Conservation (phyloP, 2,113 vertebrate species). For the Syngnathus scovelli region DNA sequence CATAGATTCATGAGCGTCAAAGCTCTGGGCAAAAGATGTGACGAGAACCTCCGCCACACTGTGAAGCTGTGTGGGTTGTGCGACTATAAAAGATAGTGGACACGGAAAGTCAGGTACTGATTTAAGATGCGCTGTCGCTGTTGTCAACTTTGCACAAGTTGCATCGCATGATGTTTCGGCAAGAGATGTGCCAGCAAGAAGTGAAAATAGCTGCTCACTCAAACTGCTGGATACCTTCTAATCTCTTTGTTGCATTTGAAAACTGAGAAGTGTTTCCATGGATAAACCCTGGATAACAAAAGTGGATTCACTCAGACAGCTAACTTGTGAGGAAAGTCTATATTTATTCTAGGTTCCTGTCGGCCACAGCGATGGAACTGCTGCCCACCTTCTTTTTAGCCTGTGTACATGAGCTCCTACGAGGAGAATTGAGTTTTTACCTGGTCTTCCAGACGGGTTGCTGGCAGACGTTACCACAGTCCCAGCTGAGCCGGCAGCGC, state of each 20-base stretch:
- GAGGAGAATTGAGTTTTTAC: slow-evolving; percentile 34
- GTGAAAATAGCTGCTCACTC: not conserved
- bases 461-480: slow-evolving; percentile 60
- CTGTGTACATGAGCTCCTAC: not conserved
- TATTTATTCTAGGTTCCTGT: slow-evolving; percentile 6
- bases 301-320: slow-evolving; percentile 19
- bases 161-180: not conserved
- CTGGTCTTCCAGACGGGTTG: slow-evolving; percentile 61
- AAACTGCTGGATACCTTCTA: slow-evolving; percentile 9
- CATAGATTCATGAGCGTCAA: slow-evolving; percentile 22
- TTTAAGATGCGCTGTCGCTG: not conserved
- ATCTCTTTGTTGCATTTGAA: slow-evolving; percentile 18
- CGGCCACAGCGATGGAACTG: not conserved
- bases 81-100: slow-evolving; percentile 12
- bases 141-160: slow-evolving; percentile 7
- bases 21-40: slow-evolving; percentile 20
- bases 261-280: slow-evolving; percentile 4
- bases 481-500: slow-evolving; percentile 55
- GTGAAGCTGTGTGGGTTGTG: slow-evolving; percentile 1
- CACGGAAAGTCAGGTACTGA: not conserved
- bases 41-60: slow-evolving; percentile 7
- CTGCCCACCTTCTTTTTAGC: not conserved
- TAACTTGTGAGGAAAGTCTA: slow-evolving; percentile 15
- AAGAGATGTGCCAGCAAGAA: not conserved
- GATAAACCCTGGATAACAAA: slow-evolving; percentile 9